Base-by-base conservation (phyloP, 2,113 vertebrate species). In the Rhynchomys soricoides region DNA sequence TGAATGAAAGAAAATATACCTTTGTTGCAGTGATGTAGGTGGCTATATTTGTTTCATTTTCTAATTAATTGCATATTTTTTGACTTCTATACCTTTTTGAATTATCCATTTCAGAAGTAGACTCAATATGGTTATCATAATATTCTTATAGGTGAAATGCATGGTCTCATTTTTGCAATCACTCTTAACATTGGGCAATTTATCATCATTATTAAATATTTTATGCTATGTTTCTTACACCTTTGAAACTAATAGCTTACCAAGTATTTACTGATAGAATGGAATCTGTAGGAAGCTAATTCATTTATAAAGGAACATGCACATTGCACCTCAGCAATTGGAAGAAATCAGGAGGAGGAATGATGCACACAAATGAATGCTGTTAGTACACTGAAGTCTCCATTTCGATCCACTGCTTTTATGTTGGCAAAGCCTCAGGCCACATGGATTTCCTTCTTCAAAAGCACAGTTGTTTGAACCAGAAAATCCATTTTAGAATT, bases 131-230 rank as follows among this genome's bases (percentile, higher is more conserved):
- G 4, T 13, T 90, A 50, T 77, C 19, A 90, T 70, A 90, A 91
- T 81, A 92, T 86, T 83, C 70, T 93, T 71, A 81, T 81, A 66
- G 91, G 48, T 74, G 64, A 96, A 81, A 94, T 91, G 0, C 19
- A 83, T 82, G n/a, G 10, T 10, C 55, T 97, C 62, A 85, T 57
- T 96, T 94, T 95, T 88, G 70, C 40, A 93, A 93, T 95, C 70
- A 88, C 37, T 92, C 37, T 85, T 13, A 94, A 74, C 26, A 86
- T 26, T 55, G 3, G 21, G 9, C 48, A 92, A 16, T 79, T 95
- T 93, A 90, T 92, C 45, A 90, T n/a, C 48, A 91, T 93, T 95
- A 78, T 83, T 96, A 96, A 95, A 90, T 91, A 93, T 78, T 95
- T 86, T 73, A 43, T 91, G 26, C 50, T 82, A 21, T 91, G 62